Evolutionary conservation across 2,113 vertebrate species (phyloP).

Genomic region (Dromas ardeola): DNA sequence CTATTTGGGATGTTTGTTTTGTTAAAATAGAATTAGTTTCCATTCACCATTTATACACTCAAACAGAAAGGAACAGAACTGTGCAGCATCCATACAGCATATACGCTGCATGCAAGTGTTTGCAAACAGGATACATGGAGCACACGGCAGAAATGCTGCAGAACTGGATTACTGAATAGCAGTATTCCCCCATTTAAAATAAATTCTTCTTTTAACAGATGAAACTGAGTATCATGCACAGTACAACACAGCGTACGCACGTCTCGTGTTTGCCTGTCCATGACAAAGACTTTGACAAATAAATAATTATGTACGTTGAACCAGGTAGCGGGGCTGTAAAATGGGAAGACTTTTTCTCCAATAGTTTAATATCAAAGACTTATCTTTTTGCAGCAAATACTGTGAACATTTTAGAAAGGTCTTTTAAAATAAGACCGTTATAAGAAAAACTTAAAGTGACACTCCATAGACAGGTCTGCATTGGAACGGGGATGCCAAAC

Average conservation of each 20-base stretch:
- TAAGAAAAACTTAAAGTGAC: neutral
- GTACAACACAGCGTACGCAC: neutral
- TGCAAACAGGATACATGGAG: neutral
- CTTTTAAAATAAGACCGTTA: neutral
- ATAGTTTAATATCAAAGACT: neutral
- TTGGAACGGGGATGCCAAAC: neutral
- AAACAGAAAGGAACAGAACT: neutral
- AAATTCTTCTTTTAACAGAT: neutral
- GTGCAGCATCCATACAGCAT: neutral
- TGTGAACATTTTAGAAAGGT: neutral
- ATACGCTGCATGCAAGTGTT: neutral
- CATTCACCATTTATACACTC: neutral
- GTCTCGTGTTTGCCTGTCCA: neutral
- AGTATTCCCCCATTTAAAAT: neutral
- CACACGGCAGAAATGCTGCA: constrained; percentile 8
- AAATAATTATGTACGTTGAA: neutral
- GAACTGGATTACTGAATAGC: neutral
- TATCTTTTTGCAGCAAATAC: neutral
- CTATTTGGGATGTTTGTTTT: neutral
- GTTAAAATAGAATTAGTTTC: neutral
- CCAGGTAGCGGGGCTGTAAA: neutral
- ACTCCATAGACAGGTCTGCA: neutral
- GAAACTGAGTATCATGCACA: neutral
- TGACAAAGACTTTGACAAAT: neutral
- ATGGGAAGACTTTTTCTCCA: neutral